Percentiles rank a stretch among this genome's conserved stretches.
Conservation (phyloP, 2,888 invertebrate genomes). For the Hydropsyche betteni region DNA sequence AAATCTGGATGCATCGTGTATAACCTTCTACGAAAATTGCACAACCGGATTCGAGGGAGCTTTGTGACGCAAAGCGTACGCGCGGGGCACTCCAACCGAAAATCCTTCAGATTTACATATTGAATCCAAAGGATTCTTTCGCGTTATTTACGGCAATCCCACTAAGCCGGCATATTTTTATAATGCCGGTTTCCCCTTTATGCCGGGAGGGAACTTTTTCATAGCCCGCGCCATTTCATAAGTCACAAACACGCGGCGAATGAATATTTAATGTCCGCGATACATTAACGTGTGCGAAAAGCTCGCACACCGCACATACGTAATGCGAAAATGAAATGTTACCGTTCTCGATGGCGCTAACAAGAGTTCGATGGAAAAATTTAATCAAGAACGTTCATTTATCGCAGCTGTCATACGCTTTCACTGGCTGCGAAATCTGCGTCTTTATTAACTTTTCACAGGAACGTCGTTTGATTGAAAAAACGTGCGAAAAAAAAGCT, state of each 20-base stretch:
- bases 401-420: constrained; percentile 10
- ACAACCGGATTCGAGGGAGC: no score
- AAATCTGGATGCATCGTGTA: no score
- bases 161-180: constrained; percentile 39
- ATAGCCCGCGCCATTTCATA: neutral
- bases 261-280: constrained; percentile 4
- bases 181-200: constrained; percentile 15
- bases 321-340: neutral
- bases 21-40: no score
- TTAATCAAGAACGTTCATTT: constrained; percentile 16
- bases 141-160: constrained; percentile 38
- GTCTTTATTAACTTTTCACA: constrained; percentile 15
- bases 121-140: constrained; percentile 38
- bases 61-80: no score
- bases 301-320: neutral
- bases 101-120: constrained; percentile 41
- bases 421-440: neutral
- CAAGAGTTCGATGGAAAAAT: neutral
- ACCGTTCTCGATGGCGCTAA: no score
- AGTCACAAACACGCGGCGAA: constrained; percentile 9
- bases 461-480: neutral
- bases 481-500: neutral
- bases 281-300: no score
- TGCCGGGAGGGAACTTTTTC: neutral
- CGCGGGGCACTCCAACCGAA: constrained; percentile 17